These are phyloP conservation scores for Xyrichtys novacula DNA, from an alignment of 2,797 vertebrate genomes.

Conservation along the genomic window DNA sequence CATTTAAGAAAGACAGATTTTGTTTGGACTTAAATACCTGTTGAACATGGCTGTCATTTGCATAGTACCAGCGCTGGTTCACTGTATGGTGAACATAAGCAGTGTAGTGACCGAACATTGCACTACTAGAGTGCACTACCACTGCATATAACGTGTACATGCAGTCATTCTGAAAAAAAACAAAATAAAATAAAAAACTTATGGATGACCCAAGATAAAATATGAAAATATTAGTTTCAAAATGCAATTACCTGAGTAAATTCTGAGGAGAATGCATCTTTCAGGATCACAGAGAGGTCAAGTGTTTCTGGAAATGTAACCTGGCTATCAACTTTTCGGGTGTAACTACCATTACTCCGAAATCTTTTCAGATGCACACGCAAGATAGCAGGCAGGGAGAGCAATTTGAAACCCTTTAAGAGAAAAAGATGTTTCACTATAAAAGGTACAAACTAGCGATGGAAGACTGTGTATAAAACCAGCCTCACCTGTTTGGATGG, in stretches of 20 bases:
- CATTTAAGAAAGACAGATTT: neutral
- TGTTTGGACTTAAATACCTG: constrained; percentile 46
- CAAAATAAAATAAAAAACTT: neutral
- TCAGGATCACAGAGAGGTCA: constrained; percentile 38
- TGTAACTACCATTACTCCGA: neutral
- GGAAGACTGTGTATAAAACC: neutral
- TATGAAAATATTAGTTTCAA: neutral
- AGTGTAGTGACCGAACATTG: constrained; percentile 78
- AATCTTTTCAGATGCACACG: constrained; percentile 82
- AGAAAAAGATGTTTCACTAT: neutral
- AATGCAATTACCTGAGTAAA: constrained; percentile 49
- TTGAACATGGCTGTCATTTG: constrained; percentile 62
- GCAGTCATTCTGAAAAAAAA: constrained; percentile 56
- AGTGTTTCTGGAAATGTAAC: constrained; percentile 79
- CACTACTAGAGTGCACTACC: constrained; percentile 73
- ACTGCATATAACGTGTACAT: constrained; percentile 80
- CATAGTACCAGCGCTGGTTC: constrained; percentile 69
- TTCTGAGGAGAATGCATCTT: constrained; percentile 26
- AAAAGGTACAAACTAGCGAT: neutral
- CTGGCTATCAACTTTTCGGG: constrained; percentile 63
- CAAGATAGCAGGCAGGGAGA: constrained; percentile 77
- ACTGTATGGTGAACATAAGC: constrained; percentile 63
- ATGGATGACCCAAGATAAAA: neutral
- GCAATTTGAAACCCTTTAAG: constrained; percentile 70
- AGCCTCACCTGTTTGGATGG: constrained; percentile 65